Conservation (phyloP, 2,113 vertebrate species). For the Tautogolabrus adspersus region DNA sequence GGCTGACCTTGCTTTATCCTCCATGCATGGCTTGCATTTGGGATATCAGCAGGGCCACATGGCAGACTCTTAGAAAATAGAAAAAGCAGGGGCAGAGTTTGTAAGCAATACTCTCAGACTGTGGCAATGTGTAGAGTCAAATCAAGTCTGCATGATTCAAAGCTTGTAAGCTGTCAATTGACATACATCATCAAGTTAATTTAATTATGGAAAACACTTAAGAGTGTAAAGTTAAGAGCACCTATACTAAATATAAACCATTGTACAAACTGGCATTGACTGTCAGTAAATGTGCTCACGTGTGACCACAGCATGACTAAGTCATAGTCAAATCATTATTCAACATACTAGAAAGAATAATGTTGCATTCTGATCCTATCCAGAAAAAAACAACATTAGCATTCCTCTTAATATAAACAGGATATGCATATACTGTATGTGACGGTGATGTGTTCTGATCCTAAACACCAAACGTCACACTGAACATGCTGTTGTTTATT, state of each 20-base stretch:
- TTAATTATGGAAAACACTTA: not conserved
- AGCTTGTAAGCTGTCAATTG: slow-evolving; percentile 1
- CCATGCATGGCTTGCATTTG: slow-evolving; percentile 35
- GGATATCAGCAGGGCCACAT: slow-evolving; percentile 50
- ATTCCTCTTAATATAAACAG: not conserved
- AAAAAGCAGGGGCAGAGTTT: slow-evolving; percentile 14
- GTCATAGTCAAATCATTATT: slow-evolving; percentile 40
- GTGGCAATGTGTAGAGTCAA: not conserved
- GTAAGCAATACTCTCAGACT: slow-evolving; percentile 13
- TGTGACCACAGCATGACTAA: slow-evolving; percentile 35
- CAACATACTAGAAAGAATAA: not conserved
- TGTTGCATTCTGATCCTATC: slow-evolving; percentile 7
- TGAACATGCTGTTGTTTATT: slow-evolving; percentile 12
- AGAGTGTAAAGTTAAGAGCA: not conserved
- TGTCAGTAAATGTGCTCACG: slow-evolving; percentile 1
- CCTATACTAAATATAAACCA: not conserved
- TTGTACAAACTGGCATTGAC: not conserved
- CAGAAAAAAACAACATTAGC: not conserved
- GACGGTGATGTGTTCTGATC: no score
- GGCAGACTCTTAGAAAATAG: slow-evolving; percentile 14
- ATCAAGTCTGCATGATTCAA: slow-evolving; percentile 7
- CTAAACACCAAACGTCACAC: slow-evolving; percentile 29
- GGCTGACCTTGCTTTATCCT: slow-evolving; percentile 59
- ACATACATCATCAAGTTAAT: not conserved
- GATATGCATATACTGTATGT: not conserved